Base-by-base conservation (phyloP, 2,113 vertebrate genomes). In the Cavia porcellus region DNA sequence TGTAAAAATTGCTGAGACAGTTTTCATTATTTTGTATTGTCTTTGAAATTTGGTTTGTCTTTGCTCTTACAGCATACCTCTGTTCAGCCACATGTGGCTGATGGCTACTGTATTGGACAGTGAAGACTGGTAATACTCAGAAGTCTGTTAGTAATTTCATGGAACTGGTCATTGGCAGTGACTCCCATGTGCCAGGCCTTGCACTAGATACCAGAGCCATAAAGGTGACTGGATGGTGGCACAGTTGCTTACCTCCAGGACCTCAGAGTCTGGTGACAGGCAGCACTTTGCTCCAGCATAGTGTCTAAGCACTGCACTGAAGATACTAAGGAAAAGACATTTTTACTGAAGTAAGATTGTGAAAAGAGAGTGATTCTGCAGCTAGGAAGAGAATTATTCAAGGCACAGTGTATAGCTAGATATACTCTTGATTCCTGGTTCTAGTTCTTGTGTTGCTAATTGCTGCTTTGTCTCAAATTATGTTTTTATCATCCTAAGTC, bases 291-390 rank as follows among this genome's bases (percentile, higher is more conserved):
- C 30, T 47, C 24, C 59, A 88, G 30, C 5, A 59, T 38, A 38
- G 61, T 86, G 35, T 85, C 38, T 89, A 86, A 66, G 50, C 24
- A 92, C 42, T 85, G 28, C 30, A 55, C 28, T 94, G 77, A 93
- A 7, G 55, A 25, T 35, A 87, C 83, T 87, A 83, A 93, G 66
- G 28, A 80, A 89, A 91, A 77, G 24, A 42, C 25, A 57, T 62
- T 82, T 47, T 93, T 95, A 47, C 85, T 93, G 47, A 85, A 96
- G 64, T 75, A 11, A 95, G 42, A 86, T 47, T 86, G 92, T 59
- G 68, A 62, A 89, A 42, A 15, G 50, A n/a, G 66, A 80, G n/a
- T 32, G 38, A 38, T 25, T 24, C 28, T 90, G 35, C 7, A 74
- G 59, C 86, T 91, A 57, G 74, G 24, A 32, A 82, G 74, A 50